These are phyloP conservation scores for Drosophila suboccidentalis DNA, from an alignment of 2,888 invertebrate species.

Conservation along the genomic window DNA sequence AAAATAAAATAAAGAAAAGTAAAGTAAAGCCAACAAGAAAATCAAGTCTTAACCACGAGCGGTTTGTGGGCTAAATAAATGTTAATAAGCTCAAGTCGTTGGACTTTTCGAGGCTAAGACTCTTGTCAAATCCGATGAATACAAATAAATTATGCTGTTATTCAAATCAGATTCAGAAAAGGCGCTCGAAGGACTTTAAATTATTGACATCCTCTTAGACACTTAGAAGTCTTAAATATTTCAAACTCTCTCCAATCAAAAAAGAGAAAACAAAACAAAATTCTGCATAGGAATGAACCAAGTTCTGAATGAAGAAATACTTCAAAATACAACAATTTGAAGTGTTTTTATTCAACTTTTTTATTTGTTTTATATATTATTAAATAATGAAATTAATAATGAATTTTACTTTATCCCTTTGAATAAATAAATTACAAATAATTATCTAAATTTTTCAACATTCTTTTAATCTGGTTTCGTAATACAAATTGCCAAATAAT, in stretches of 20 bases:
- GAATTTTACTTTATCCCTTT: too few relatives aligned
- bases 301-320: neutral
- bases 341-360: too few relatives aligned
- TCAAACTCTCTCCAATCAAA: neutral
- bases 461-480: too few relatives aligned
- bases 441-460: too few relatives aligned
- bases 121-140: conserved; percentile 54
- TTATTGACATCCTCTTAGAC: conserved; percentile 41
- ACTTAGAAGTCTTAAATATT: conserved; percentile 2
- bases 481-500: too few relatives aligned
- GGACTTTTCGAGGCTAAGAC: conserved; percentile 54
- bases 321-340: neutral
- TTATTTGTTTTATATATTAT: too few relatives aligned
- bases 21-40: conserved; percentile 26
- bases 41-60: conserved; percentile 30
- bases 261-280: neutral
- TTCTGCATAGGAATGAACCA: too few relatives aligned
- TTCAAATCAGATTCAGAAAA: conserved; percentile 47
- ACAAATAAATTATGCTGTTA: conserved; percentile 75
- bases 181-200: conserved; percentile 20
- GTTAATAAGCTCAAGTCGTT: conserved; percentile 76
- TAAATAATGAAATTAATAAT: too few relatives aligned
- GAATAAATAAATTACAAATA: too few relatives aligned
- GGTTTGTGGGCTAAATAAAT: conserved; percentile 67
- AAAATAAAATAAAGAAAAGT: conserved; percentile 1